phyloP scores from a whole-genome alignment of 53 echinoderm and acorn worm species.

The Stichopus horrens region DNA sequence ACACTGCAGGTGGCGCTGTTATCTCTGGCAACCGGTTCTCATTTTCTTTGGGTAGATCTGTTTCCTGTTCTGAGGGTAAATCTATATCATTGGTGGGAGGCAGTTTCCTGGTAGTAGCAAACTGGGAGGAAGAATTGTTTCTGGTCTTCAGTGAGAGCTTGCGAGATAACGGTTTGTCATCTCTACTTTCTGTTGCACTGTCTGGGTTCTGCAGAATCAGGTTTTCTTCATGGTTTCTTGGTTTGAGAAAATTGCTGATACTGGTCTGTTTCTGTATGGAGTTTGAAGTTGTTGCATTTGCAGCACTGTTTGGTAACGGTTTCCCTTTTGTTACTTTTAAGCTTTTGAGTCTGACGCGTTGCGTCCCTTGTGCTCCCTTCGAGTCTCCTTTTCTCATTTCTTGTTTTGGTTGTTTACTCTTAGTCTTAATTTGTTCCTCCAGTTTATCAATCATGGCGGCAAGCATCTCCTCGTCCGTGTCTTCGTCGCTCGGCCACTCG shows the following conservation, averaged over 20 bases:
- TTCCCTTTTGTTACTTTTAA: neutral
- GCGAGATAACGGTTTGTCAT: neutral
- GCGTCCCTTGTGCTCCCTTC: neutral
- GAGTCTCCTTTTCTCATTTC: neutral
- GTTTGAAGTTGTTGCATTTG: neutral
- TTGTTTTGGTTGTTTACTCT: neutral
- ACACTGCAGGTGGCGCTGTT: neutral
- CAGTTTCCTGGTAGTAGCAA: neutral
- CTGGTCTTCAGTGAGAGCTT: constrained; percentile 9
- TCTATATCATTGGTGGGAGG: neutral
- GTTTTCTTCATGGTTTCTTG: neutral
- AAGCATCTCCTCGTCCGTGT: constrained; percentile 54
- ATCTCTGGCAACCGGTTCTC: neutral
- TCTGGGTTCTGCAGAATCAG: neutral
- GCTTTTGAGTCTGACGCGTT: too few relatives aligned
- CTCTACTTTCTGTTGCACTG: neutral
- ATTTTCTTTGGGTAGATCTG: neutral
- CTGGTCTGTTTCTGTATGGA: constrained; percentile 1
- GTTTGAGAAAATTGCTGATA: constrained; percentile 8
- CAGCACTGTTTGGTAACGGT: neutral
- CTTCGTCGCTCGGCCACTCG: constrained; percentile 60
- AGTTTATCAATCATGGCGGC: constrained; percentile 42
- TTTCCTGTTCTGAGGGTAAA: neutral
- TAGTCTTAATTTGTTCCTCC: constrained; percentile 25
- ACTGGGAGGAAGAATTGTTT: constrained; percentile 10